Evolutionary conservation across 2,888 invertebrate species (phyloP), one percentile per base, ranked within the genome.

Genomic region (Mesoligia furuncula): DNA sequence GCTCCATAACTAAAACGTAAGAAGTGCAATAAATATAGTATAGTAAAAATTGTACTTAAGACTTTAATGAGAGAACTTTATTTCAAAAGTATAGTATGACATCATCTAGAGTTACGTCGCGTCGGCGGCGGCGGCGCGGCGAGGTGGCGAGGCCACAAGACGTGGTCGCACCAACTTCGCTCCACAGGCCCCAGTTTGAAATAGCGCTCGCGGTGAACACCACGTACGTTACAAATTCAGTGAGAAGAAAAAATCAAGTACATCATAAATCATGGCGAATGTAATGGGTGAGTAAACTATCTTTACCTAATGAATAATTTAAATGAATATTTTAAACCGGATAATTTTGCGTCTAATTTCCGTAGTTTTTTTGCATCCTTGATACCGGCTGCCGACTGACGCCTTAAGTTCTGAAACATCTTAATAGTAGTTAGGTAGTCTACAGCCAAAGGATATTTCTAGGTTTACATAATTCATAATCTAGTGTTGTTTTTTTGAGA

Each of bases 231-330:
- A 82, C 80, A 75, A 87, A 85, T 88, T 84, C 81, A 79, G 79
- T 90, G 92, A 91, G 91, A 90, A 91, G 91, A 90, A 90, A 86
- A 85, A 91, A 90, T 90, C 87, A 83, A 82, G 61, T 76, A 84
- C 81, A 83, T 74, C 72, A 77, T 83, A 73, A 90, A 95, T 87
- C 93, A 96, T 96, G 96, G 91, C 96, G 86, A 95, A 96, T 92
- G 87, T 95, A 85, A 92, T 96, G 92, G 96, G 96, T 96, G 86
- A 95, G 96, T 94, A 80, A 76, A 76, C 81, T 83, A 72, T 72
- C 70, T 71, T 70, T 73, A 83, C 45, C 42, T 36, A 59, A 64
- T 51, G 17, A 70, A 15, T 66, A 61, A 59, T 54, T 36, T 54
- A 66, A 39, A n/a, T n/a, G n/a, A n/a, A n/a, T n/a, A n/a, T 45